phyloP scores from a whole-genome alignment of 2,113 vertebrate genomes.

The Lutjanus erythropterus region DNA sequence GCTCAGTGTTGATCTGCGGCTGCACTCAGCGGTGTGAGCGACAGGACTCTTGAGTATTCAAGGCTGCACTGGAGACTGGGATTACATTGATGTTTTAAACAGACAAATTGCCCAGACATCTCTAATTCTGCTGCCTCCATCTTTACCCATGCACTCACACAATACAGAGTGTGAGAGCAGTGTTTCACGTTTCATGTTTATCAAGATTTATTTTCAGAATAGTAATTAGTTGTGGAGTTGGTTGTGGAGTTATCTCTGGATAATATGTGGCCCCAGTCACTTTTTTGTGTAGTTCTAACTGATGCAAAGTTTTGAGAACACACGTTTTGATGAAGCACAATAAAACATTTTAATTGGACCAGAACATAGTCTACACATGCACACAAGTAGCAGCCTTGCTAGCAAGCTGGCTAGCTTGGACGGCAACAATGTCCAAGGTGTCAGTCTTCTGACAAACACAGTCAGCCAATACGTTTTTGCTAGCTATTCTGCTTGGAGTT shows the following conservation, averaged over 20 bases:
- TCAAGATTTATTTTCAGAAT: constrained; percentile 26
- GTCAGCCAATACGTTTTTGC: no score
- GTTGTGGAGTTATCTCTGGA: not conserved
- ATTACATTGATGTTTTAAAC: constrained; percentile 16
- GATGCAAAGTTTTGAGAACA: constrained; percentile 10
- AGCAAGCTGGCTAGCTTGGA: no score
- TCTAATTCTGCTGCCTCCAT: not conserved
- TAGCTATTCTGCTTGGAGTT: no score
- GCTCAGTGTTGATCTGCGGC: constrained; percentile 57
- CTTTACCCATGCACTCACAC: not conserved
- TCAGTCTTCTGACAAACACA: no score
- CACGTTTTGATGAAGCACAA: not conserved
- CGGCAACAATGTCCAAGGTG: no score
- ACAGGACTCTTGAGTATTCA: constrained; percentile 5
- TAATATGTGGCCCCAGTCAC: constrained; percentile 11
- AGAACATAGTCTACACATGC: constrained; percentile 4
- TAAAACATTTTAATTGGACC: not conserved
- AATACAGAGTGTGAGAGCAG: not conserved
- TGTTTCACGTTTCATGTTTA: constrained; percentile 6
- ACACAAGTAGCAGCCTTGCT: no score
- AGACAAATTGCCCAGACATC: constrained; percentile 8
- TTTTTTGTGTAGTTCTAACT: constrained; percentile 2
- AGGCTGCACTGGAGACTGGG: constrained; percentile 9
- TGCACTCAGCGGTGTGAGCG: constrained; percentile 16
- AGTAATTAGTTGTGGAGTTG: constrained; percentile 13